Percentiles rank a stretch among this genome's conserved stretches.
phyloP scores from a whole-genome alignment of 2,888 invertebrate species.

The Agrochola lychnidis region DNA sequence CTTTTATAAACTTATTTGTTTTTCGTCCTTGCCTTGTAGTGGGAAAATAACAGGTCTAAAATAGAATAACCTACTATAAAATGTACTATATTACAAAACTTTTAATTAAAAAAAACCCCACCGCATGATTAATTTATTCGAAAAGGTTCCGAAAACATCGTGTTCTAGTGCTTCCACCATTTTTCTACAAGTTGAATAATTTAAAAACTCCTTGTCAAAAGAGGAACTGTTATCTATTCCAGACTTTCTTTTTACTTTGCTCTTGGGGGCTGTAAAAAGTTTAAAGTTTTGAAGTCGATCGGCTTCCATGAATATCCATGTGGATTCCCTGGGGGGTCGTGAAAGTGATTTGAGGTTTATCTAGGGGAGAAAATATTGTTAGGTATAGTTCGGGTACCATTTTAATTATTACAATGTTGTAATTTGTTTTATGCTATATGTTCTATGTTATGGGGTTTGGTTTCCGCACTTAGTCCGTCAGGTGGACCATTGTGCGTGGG shows the following conservation, averaged over 20 bases:
- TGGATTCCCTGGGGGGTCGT: slow-evolving; percentile 15
- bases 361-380: neutral
- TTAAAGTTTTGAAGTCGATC: slow-evolving; percentile 55
- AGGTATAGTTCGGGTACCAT: no score
- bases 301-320: slow-evolving; percentile 41
- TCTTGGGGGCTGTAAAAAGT: slow-evolving; percentile 26
- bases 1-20: neutral
- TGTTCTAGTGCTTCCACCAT: neutral
- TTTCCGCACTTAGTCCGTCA: no score
- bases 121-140: neutral
- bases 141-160: neutral
- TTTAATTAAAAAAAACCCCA: neutral
- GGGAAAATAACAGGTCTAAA: neutral
- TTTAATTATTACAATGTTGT: no score
- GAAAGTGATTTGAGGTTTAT: slow-evolving; percentile 4
- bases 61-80: neutral
- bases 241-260: slow-evolving; percentile 12
- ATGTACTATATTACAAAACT: neutral
- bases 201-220: slow-evolving; percentile 23
- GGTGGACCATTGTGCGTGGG: no score
- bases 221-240: slow-evolving; percentile 34
- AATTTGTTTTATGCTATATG: no score
- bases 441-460: no score
- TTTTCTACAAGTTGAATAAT: slow-evolving; percentile 22
- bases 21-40: neutral